Evolutionary conservation across 2,888 invertebrate species (phyloP).

Genomic region (Perithous albicinctus): DNA sequence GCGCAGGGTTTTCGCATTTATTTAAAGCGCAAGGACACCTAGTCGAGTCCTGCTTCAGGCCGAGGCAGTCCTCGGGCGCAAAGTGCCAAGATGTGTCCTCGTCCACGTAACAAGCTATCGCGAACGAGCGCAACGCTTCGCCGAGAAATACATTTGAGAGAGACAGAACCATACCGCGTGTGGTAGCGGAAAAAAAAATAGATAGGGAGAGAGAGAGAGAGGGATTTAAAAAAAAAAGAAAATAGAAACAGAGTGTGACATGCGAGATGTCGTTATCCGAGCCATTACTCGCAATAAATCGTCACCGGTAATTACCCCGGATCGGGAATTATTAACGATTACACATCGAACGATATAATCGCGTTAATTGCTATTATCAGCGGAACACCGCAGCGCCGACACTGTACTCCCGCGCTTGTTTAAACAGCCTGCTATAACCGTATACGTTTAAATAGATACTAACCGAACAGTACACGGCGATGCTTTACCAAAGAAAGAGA

Average conservation of each 20-base stretch:
- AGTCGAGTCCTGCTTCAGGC: conserved; percentile 77
- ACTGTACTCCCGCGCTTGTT: conserved; percentile 4
- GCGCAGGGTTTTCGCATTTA: conserved; percentile 80
- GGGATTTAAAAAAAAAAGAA: conserved; percentile 24
- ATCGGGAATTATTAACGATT: conserved; percentile 78
- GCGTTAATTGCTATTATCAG: conserved; percentile 75
- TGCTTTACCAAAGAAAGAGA: neutral
- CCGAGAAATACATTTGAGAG: conserved; percentile 42
- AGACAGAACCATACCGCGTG: conserved; percentile 13
- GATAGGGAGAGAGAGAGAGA: conserved; percentile 31
- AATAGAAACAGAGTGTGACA: conserved; percentile 38
- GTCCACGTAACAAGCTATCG: conserved; percentile 77
- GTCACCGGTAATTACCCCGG: conserved; percentile 75
- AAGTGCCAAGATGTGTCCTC: conserved; percentile 82
- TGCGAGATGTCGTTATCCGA: conserved; percentile 72
- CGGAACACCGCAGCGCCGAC: neutral
- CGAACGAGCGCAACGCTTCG: conserved; percentile 58
- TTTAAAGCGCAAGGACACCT: conserved; percentile 84
- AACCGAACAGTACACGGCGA: neutral
- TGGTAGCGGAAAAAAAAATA: conserved; percentile 43
- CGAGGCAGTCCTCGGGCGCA: conserved; percentile 76
- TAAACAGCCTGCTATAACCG: neutral
- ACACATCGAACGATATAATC: conserved; percentile 79
- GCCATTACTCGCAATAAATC: conserved; percentile 80
- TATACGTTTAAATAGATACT: neutral